These are phyloP conservation scores for Entomobrya multifasciata DNA, from an alignment of 2,888 invertebrate genomes.

Conservation along the genomic window DNA sequence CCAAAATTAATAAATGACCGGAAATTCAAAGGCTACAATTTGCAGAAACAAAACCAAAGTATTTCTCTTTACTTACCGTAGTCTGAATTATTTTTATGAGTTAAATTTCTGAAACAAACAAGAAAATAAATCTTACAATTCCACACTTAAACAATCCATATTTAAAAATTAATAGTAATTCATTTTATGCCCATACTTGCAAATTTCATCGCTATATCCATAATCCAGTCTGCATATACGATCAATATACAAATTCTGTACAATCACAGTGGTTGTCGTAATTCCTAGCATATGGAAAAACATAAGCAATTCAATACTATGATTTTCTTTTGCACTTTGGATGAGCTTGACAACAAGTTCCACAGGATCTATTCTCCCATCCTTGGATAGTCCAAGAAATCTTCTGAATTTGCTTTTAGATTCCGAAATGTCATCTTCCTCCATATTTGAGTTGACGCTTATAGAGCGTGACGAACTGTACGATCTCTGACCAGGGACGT, in stretches of 20 bases:
- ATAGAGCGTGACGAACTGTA: conserved; percentile 44
- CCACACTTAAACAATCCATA: background rate
- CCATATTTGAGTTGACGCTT: conserved; percentile 38
- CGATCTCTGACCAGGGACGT: conserved; percentile 11
- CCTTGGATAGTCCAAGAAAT: no score
- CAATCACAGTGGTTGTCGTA: conserved; percentile 74
- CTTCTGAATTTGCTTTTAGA: conserved; percentile 47
- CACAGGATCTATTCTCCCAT: conserved; percentile 52
- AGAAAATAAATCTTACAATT: no score
- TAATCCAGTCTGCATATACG: conserved; percentile 74
- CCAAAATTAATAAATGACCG: no score
- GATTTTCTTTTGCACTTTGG: conserved; percentile 72
- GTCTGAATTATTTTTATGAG: conserved; percentile 33
- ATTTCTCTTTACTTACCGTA: conserved; percentile 53
- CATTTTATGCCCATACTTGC: conserved; percentile 56
- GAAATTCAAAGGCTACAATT: no score
- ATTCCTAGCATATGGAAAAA: conserved; percentile 75
- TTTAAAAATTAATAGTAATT: conserved; percentile 28
- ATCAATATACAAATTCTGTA: conserved; percentile 77
- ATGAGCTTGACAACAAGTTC: conserved; percentile 54
- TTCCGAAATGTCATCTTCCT: conserved; percentile 51
- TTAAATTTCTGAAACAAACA: conserved; percentile 55
- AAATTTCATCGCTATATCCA: conserved; percentile 52
- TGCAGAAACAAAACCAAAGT: no score
- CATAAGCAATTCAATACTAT: conserved; percentile 75